Evolutionary conservation across 2,888 invertebrate species (phyloP).

Genomic region (Tethea ocularis): DNA sequence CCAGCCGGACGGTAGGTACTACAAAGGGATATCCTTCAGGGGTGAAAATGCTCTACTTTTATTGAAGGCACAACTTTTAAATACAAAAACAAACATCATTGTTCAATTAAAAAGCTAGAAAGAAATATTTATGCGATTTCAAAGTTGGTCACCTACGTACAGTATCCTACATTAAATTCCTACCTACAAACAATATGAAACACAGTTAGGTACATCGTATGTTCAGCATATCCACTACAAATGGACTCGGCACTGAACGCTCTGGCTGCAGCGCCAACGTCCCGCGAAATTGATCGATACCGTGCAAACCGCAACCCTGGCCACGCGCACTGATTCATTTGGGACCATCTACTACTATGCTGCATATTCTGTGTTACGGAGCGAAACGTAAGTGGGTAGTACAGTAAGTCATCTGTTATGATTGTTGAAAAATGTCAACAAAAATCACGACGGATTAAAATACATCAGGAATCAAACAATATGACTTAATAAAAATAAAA

Average conservation of each 20-base stretch:
- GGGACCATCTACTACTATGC: constrained; percentile 15
- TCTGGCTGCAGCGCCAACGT: constrained; percentile 12
- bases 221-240: constrained; percentile 25
- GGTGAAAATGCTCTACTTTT: too few relatives aligned
- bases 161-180: background rate
- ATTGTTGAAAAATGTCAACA: too few relatives aligned
- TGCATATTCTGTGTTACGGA: background rate
- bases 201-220: constrained; percentile 23
- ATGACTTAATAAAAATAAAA: too few relatives aligned
- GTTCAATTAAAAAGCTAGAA: too few relatives aligned
- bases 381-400: background rate
- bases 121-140: too few relatives aligned
- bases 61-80: too few relatives aligned
- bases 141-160: background rate
- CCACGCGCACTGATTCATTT: constrained; percentile 39
- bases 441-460: too few relatives aligned
- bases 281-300: constrained; percentile 40
- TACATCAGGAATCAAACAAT: too few relatives aligned
- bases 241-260: constrained; percentile 19
- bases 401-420: background rate
- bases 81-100: too few relatives aligned
- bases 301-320: constrained; percentile 21
- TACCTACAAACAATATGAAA: constrained; percentile 5
- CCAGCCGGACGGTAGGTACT: too few relatives aligned
- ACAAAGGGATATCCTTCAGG: too few relatives aligned